Evolutionary conservation across 2,888 invertebrate genomes (phyloP).

Genomic region (Odiellus spinosus): DNA sequence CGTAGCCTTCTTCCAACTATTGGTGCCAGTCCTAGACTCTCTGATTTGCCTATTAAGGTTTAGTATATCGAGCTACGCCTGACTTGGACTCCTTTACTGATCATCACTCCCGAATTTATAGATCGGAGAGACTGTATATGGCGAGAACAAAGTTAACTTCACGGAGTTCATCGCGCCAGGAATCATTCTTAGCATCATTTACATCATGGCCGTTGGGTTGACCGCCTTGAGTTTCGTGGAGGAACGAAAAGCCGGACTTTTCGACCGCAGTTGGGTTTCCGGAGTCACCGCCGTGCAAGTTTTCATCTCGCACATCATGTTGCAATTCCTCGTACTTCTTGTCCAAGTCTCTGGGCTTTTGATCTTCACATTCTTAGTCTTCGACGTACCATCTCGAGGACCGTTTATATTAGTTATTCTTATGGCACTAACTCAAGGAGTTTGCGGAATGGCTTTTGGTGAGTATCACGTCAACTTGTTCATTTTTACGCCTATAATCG

Average conservation of each 20-base stretch:
- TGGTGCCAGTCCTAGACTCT: constrained; percentile 63
- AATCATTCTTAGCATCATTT: constrained; percentile 84
- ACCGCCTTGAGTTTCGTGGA: constrained; percentile 82
- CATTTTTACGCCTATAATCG: too few relatives aligned
- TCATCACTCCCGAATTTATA: too few relatives aligned
- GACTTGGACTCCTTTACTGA: neutral
- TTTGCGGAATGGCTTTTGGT: constrained; percentile 93
- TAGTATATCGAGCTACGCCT: too few relatives aligned
- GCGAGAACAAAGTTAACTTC: constrained; percentile 49
- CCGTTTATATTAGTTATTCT: constrained; percentile 67
- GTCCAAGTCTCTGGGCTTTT: constrained; percentile 71
- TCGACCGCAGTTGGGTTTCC: constrained; percentile 86
- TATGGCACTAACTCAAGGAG: constrained; percentile 71
- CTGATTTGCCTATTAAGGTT: constrained; percentile 33
- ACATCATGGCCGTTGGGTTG: constrained; percentile 85
- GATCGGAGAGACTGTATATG: constrained; percentile 18
- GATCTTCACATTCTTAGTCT: constrained; percentile 77
- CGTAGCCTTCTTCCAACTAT: constrained; percentile 51
- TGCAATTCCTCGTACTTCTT: constrained; percentile 87
- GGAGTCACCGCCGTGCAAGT: constrained; percentile 83
- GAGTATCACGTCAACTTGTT: neutral
- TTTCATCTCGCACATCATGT: constrained; percentile 78
- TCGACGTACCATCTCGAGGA: constrained; percentile 76
- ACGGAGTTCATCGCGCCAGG: constrained; percentile 93
- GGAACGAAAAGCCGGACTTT: constrained; percentile 73